These are phyloP conservation scores for Umimayanthus chanpuru DNA, from an alignment of 92 coral and sea anemone genomes.

Conservation along the genomic window DNA sequence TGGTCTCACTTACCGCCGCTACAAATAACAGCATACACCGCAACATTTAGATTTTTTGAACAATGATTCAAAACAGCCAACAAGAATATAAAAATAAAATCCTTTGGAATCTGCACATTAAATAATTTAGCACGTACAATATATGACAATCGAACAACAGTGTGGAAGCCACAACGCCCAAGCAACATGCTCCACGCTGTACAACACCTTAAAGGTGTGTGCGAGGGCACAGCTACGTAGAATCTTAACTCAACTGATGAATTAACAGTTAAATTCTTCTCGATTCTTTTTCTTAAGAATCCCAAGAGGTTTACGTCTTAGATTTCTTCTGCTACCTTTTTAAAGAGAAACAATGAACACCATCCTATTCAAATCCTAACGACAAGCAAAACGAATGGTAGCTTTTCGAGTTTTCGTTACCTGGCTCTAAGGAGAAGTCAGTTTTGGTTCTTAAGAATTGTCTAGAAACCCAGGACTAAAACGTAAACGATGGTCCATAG, in stretches of 20 bases:
- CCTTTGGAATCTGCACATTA: slow-evolving; percentile 26
- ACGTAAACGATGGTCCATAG: too few relatives aligned
- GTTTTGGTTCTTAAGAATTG: too few relatives aligned
- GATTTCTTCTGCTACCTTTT: too few relatives aligned
- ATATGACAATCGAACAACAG: neutral
- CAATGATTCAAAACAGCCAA: slow-evolving; percentile 21
- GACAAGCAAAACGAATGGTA: too few relatives aligned
- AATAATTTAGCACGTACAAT: slow-evolving; percentile 31
- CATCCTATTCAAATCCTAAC: too few relatives aligned
- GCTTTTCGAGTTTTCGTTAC: too few relatives aligned
- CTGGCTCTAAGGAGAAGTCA: too few relatives aligned
- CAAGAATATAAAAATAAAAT: slow-evolving; percentile 43
- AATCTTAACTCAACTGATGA: neutral
- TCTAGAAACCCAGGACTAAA: too few relatives aligned
- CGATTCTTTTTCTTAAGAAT: neutral
- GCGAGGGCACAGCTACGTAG: neutral
- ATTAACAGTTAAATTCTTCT: neutral
- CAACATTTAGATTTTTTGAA: neutral
- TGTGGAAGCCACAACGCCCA: neutral
- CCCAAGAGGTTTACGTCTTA: too few relatives aligned
- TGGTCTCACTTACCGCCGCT: neutral
- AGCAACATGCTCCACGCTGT: neutral
- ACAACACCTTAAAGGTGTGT: neutral
- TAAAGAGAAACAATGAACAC: too few relatives aligned
- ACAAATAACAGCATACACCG: neutral